Evolutionary conservation across 2,797 vertebrate genomes (phyloP).

Genomic region (Sebastes jordani): DNA sequence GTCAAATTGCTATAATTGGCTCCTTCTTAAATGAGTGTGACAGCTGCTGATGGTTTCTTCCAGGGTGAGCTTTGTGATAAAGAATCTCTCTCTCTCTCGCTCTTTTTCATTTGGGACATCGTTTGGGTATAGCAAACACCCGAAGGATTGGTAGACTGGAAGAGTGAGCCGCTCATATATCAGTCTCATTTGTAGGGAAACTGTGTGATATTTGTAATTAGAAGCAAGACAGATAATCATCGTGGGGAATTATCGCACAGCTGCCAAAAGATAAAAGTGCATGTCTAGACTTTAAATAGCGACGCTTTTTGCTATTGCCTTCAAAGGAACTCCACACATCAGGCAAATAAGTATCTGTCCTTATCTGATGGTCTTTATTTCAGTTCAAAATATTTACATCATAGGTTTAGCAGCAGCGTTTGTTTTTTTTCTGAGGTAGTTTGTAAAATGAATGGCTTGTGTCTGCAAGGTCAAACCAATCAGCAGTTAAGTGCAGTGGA

Average conservation of each 20-base stretch:
- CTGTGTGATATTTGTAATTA: slow-evolving; percentile 48
- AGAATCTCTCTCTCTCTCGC: neutral
- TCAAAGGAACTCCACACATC: slow-evolving; percentile 22
- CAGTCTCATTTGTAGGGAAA: slow-evolving; percentile 45
- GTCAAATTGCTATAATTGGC: slow-evolving; percentile 52
- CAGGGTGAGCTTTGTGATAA: neutral
- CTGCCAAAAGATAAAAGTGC: slow-evolving; percentile 43
- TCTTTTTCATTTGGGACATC: neutral
- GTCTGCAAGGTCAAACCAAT: slow-evolving; percentile 55
- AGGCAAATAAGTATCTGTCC: slow-evolving; percentile 5
- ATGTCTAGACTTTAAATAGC: slow-evolving; percentile 38
- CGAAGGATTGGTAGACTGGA: neutral
- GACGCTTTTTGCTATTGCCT: slow-evolving; percentile 1
- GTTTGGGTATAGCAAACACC: slow-evolving; percentile 8
- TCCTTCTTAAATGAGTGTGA: slow-evolving; percentile 36
- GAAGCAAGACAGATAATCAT: slow-evolving; percentile 34
- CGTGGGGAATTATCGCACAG: slow-evolving; percentile 45
- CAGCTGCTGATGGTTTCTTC: slow-evolving; percentile 39
- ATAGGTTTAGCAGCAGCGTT: neutral
- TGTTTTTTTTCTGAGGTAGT: neutral
- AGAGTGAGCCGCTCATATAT: slow-evolving; percentile 12
- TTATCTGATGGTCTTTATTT: slow-evolving; percentile 3
- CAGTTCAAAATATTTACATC: slow-evolving; percentile 9
- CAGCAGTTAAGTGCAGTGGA: slow-evolving; percentile 36
- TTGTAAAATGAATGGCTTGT: slow-evolving; percentile 25